phyloP scores from a whole-genome alignment of 2,797 vertebrate genomes.

The Malacoraja senta region DNA sequence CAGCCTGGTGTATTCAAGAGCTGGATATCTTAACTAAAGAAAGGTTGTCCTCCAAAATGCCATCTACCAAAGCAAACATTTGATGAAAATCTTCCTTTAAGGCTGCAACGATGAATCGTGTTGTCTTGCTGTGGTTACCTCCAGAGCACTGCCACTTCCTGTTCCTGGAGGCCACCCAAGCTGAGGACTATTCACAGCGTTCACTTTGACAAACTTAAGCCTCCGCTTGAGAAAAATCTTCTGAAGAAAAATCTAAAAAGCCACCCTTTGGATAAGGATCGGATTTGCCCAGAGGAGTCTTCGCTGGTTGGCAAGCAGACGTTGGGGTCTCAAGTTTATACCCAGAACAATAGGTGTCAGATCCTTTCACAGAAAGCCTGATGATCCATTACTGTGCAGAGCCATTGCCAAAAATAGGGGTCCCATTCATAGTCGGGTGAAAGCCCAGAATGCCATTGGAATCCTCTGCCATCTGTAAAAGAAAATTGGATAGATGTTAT shows the following conservation, averaged over 20 bases:
- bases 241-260: background rate
- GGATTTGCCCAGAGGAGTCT: background rate
- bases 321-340: background rate
- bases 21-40: background rate
- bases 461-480: background rate
- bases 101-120: background rate
- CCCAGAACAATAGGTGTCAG: background rate
- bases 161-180: background rate
- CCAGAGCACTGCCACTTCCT: background rate
- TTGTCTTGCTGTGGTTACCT: background rate
- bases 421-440: background rate
- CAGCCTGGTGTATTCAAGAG: background rate
- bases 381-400: background rate
- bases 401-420: constrained; percentile 15
- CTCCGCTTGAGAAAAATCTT: background rate
- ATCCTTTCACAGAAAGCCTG: background rate
- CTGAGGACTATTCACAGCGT: background rate
- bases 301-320: background rate
- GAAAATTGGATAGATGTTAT: background rate
- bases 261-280: background rate
- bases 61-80: background rate
- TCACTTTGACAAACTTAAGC: too few relatives aligned
- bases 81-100: background rate
- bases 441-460: background rate
- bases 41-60: background rate